Evolutionary conservation across 2,113 vertebrate genomes (phyloP), one percentile per base, ranked within the genome.

Genomic region (Anolis carolinensis): DNA sequence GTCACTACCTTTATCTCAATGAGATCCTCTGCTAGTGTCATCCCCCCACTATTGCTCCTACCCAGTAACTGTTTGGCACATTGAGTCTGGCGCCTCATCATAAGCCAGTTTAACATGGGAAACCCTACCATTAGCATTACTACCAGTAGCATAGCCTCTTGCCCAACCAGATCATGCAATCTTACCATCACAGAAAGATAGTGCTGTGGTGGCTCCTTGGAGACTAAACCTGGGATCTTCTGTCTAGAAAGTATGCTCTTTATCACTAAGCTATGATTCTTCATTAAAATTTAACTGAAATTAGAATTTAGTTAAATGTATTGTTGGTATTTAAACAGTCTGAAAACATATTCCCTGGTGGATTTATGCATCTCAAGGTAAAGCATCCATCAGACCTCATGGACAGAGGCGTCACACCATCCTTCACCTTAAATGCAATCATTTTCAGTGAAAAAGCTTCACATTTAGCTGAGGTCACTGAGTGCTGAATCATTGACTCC

Each of bases 391-490:
- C 50, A 70, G 39, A 71, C 18, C 36, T 25, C 65, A 71, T 1
- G 36, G 11, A 73, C 20, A 86, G 48, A 78, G 5, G 4, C 44
- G 73, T 81, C 52, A 48, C n/a, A 59, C 59, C 77, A 86, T 71
- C 76, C 77, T 23, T 74, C 68, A 80, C 27, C n/a, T 81, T 18
- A 63, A 34, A 44, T n/a, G 27, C 13, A 63, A 80, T 36, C 39
- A 30, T 65, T 65, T 73, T 80, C 78, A 65, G 14, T 73, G 68
- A 50, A 86, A 73, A 80, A 48, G 48, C 55, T 30, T 73, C 84
- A 68, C 70, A 65, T 48, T 86, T 62, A 86, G 50, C 67, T 62
- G 52, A 72, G 84, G 67, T 13, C 36, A 86, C 20, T 27, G 55
- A 63, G 27, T 73, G 84, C 50, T 32, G 77, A 85, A 59, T 73